Evolutionary conservation across 2,113 vertebrate genomes (phyloP).

Genomic region (Mesitornis unicolor): DNA sequence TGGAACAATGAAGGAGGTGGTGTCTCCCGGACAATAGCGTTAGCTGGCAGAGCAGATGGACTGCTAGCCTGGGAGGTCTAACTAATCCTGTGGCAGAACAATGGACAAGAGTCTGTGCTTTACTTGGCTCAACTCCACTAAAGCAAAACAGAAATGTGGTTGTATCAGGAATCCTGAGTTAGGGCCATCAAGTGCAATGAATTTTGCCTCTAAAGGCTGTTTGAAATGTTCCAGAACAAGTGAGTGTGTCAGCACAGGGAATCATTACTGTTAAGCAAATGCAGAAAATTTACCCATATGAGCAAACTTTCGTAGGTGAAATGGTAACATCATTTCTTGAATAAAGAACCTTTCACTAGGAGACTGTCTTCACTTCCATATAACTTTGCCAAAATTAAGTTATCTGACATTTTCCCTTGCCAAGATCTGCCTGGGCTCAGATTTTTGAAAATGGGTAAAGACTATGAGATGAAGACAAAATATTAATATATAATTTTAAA

Average conservation of each 20-base stretch:
- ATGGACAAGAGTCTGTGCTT: slow-evolving; percentile 39
- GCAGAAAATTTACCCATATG: not conserved
- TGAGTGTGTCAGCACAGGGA: not conserved
- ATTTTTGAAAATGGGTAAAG: not conserved
- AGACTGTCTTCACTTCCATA: not conserved
- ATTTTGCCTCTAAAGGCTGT: not conserved
- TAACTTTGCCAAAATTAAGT: not conserved
- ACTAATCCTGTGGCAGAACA: slow-evolving; percentile 28
- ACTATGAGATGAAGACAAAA: not conserved
- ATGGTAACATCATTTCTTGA: not conserved
- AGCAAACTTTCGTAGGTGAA: not conserved
- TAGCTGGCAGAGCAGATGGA: slow-evolving; percentile 60
- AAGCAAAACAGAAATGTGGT: not conserved
- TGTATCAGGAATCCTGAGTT: not conserved
- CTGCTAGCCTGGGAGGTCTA: slow-evolving; percentile 46
- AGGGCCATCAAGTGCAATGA: not conserved
- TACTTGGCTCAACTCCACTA: not conserved
- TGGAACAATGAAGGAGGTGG: slow-evolving; percentile 62
- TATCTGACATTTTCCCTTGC: not conserved
- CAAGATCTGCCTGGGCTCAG: not conserved
- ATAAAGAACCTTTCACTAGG: not conserved
- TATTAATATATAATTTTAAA: not conserved
- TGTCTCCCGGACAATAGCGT: slow-evolving; percentile 44
- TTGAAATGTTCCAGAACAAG: not conserved
- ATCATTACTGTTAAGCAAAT: not conserved